phyloP scores from a whole-genome alignment of 2,888 invertebrate genomes.

The Pachydiplax longipennis region DNA sequence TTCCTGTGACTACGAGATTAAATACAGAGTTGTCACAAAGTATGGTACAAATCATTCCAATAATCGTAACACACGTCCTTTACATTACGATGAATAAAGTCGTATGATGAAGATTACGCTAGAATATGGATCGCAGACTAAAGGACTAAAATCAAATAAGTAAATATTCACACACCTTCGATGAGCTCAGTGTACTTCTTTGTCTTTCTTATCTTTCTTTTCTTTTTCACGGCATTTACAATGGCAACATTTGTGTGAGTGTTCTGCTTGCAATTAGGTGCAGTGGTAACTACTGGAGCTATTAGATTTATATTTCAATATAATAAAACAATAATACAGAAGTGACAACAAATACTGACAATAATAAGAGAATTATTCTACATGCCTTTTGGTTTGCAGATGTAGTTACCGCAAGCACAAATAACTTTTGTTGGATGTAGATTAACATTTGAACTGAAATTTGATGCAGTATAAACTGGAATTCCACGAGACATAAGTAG shows the following conservation, averaged over 20 bases:
- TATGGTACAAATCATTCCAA: too few species aligned
- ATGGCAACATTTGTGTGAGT: neutral
- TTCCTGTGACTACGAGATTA: constrained; percentile 66
- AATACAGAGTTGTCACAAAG: constrained; percentile 16
- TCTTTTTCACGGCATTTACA: constrained; percentile 55
- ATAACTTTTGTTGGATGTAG: neutral
- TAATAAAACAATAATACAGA: neutral
- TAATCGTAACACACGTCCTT: too few species aligned
- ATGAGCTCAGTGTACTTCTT: constrained; percentile 73
- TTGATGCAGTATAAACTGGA: too few species aligned
- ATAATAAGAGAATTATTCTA: neutral
- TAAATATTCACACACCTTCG: constrained; percentile 64
- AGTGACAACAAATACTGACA: neutral
- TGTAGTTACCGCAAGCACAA: neutral
- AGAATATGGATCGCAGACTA: too few species aligned
- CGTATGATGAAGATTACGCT: too few species aligned
- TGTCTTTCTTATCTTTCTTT: constrained; percentile 61
- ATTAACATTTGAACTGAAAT: too few species aligned
- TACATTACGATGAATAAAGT: too few species aligned
- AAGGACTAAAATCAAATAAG: neutral
- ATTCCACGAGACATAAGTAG: too few species aligned
- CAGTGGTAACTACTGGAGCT: neutral
- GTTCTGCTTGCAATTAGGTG: neutral
- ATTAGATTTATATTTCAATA: neutral
- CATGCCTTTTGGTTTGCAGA: neutral